These are phyloP conservation scores for Pionites leucogaster DNA, from an alignment of 2,113 vertebrate genomes.

Conservation along the genomic window DNA sequence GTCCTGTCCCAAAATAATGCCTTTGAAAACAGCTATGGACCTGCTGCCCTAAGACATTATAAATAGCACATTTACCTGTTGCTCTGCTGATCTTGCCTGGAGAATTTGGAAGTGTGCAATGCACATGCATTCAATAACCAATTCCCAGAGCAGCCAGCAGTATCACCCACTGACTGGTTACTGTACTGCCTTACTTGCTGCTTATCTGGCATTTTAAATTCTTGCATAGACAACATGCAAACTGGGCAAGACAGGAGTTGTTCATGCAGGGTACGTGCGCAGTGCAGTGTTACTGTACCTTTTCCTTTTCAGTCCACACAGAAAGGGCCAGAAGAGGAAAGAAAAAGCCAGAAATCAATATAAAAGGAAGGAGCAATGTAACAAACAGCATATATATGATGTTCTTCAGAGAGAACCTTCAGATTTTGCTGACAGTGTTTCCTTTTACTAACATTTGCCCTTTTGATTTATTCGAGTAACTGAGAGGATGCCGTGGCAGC, in stretches of 20 bases:
- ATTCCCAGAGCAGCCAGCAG: background rate
- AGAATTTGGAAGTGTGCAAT: background rate
- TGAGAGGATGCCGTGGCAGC: background rate
- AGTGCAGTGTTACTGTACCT: constrained; percentile 81
- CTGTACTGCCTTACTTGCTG: background rate
- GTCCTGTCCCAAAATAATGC: background rate
- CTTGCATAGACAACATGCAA: constrained; percentile 22
- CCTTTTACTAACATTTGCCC: background rate
- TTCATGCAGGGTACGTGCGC: constrained; percentile 69
- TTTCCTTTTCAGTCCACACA: constrained; percentile 87
- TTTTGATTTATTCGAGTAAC: background rate
- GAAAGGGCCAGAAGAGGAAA: constrained; percentile 62
- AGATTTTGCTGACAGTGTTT: background rate
- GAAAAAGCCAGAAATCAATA: constrained; percentile 74
- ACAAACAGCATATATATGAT: background rate
- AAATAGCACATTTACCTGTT: background rate
- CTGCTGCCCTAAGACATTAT: background rate
- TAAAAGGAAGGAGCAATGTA: constrained; percentile 31
- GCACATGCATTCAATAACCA: background rate
- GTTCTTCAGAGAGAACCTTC: background rate
- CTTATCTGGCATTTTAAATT: background rate
- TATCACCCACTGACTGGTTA: rapidly evolving
- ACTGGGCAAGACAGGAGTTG: background rate
- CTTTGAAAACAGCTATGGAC: background rate
- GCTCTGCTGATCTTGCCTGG: background rate